A percentile compares a stretch with the other conserved stretches of the same genome.
phyloP scores from a whole-genome alignment of 1,140 invertebrate species.

The Calliphora vicina region DNA sequence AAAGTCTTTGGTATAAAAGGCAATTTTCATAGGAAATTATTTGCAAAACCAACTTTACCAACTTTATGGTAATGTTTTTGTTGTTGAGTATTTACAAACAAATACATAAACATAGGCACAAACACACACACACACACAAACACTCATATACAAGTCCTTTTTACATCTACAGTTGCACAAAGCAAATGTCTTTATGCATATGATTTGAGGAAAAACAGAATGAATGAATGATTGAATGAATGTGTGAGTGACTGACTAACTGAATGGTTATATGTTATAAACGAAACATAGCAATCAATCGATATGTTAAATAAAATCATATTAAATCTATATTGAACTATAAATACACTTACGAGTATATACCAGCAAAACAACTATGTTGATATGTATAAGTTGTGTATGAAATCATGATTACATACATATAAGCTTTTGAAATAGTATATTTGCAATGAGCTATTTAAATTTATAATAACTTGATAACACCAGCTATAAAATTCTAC shows the following conservation, averaged over 20 bases:
- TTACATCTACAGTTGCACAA: not conserved
- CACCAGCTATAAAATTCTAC: too few relatives aligned
- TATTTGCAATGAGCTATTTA: too few relatives aligned
- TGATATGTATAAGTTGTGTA: too few relatives aligned
- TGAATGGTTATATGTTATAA: not conserved
- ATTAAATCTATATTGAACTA: not conserved
- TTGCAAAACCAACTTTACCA: conserved; percentile 19
- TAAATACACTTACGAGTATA: too few relatives aligned
- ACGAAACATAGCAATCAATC: conserved; percentile 22
- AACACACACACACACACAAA: too few relatives aligned
- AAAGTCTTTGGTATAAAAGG: conserved; percentile 11
- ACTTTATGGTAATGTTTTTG: not conserved
- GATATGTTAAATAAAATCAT: conserved; percentile 25
- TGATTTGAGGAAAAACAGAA: not conserved
- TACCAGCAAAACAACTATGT: too few relatives aligned
- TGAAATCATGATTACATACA: too few relatives aligned
- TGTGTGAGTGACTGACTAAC: not conserved
- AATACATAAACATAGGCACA: not conserved
- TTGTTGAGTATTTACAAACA: not conserved
- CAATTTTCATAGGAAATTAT: conserved; percentile 32
- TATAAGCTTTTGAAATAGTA: too few relatives aligned
- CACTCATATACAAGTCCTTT: too few relatives aligned
- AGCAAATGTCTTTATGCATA: not conserved
- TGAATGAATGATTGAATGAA: not conserved
- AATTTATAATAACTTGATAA: too few relatives aligned